These are phyloP conservation scores for Leptobrachium leishanense DNA, from an alignment of 2,113 vertebrate species.

Conservation along the genomic window DNA sequence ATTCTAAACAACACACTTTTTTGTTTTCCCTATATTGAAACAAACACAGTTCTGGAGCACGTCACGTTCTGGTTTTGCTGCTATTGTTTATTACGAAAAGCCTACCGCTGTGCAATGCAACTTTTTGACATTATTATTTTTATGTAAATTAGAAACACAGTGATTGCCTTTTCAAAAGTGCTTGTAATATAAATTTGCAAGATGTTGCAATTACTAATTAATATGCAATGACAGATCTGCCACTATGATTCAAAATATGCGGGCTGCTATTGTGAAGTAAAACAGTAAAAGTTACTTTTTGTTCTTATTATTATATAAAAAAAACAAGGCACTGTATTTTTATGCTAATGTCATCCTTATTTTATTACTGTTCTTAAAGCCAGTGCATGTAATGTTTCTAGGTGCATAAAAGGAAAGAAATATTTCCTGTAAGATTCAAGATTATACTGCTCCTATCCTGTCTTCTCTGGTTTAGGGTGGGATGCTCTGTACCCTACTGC, in stretches of 20 bases:
- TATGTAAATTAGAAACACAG: neutral
- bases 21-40: neutral
- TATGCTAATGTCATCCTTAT: too few relatives aligned
- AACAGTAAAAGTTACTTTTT: too few relatives aligned
- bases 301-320: too few relatives aligned
- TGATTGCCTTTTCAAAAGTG: neutral
- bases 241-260: neutral
- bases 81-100: neutral
- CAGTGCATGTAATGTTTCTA: too few relatives aligned
- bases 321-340: too few relatives aligned
- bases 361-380: too few relatives aligned
- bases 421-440: too few relatives aligned
- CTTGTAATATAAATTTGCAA: neutral
- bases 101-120: neutral
- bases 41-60: neutral
- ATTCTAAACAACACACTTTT: too few relatives aligned
- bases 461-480: too few relatives aligned
- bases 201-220: neutral
- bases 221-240: neutral
- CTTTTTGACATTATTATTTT: neutral
- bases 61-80: neutral
- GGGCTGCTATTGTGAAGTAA: neutral
- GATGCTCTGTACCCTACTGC: too few relatives aligned
- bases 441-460: too few relatives aligned
- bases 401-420: too few relatives aligned